phyloP scores from a whole-genome alignment of 2,113 vertebrate genomes.

The Gymnorhina tibicen region DNA sequence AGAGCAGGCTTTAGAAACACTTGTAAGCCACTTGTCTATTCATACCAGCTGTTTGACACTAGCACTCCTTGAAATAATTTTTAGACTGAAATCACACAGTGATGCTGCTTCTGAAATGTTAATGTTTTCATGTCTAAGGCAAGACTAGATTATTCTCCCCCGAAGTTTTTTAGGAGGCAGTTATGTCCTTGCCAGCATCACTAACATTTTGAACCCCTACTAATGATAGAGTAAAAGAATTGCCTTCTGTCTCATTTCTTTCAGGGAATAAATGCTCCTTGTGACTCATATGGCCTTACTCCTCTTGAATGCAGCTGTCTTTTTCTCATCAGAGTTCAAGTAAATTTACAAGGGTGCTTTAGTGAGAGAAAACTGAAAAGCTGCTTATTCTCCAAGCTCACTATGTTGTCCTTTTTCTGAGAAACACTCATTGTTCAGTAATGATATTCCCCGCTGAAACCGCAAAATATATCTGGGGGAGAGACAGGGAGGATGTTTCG shows the following conservation, averaged over 20 bases:
- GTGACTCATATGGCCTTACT: slow-evolving; percentile 3
- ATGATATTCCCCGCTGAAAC: slow-evolving; percentile 43
- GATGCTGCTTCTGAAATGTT: slow-evolving; percentile 6
- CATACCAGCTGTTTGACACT: slow-evolving; percentile 14
- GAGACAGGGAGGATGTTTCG: neutral
- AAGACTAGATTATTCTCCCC: neutral
- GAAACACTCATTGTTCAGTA: slow-evolving; percentile 27
- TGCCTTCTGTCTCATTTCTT: neutral
- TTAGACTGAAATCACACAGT: neutral
- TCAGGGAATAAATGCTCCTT: slow-evolving; percentile 6
- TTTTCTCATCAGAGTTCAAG: slow-evolving; percentile 36
- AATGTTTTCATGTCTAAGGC: neutral
- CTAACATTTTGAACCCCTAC: slow-evolving; percentile 3
- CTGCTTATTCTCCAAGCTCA: slow-evolving; percentile 15
- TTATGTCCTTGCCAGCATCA: neutral
- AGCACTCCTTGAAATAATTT: slow-evolving; percentile 20
- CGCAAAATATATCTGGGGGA: slow-evolving; percentile 33
- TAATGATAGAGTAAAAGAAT: neutral
- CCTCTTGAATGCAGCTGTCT: slow-evolving; percentile 25
- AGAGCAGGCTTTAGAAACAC: neutral
- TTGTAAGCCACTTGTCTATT: slow-evolving; percentile 26
- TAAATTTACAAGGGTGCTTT: slow-evolving; percentile 47
- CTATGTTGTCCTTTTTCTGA: slow-evolving; percentile 41
- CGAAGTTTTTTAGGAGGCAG: neutral
- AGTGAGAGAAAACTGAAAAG: slow-evolving; percentile 29